Evolutionary conservation across 2,113 vertebrate genomes (phyloP), one percentile per base, ranked within the genome.

Genomic region (Bungarus multicinctus): DNA sequence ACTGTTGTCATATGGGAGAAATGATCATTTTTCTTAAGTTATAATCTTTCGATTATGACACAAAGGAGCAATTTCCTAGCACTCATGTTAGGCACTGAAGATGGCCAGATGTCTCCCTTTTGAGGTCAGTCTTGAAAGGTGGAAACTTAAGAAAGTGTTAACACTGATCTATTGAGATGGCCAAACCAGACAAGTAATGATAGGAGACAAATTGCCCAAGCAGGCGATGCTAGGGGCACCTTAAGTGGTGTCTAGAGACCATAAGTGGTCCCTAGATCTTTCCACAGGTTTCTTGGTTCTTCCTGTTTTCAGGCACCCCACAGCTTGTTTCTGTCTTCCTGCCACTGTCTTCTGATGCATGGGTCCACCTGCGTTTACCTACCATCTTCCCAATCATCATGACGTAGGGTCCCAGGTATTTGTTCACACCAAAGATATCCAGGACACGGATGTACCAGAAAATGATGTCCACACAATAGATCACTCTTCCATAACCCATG

Each of bases 301-400:
- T 27, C 1, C 25, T 55, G 52, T 34, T 34, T 39, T 55, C 16
- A 16, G 27, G 47, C 16, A 47, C 11, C 14, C 8, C n/a, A 14
- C n/a, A 90, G 47, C 50, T 7, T 43, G 2, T 30, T 27, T 25
- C 22, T 34, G 6, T 14, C 39, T 43, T 81, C 74, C 34, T 81
- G 34, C 18, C 34, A 22, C 6, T 81, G 74, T 81, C 74, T 18
- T 43, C 74, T 81, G 34, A 43, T 22, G 74, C 74, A 81, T 2
- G 18, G 16, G 18, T 22, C 74, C 74, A 39, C 34, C n/a, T 81
- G 74, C 20, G 93, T 30, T 39, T 93, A 96, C 97, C 98, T 97
- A 99, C 99, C 99, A 99, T 99, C 96, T 99, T 99, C 89, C 99
- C 99, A 91, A 99, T 99, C 99, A 99, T 99, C 99, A 99, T 99